Conservation (phyloP, 2,797 vertebrate species). For the Danio choprae region DNA sequence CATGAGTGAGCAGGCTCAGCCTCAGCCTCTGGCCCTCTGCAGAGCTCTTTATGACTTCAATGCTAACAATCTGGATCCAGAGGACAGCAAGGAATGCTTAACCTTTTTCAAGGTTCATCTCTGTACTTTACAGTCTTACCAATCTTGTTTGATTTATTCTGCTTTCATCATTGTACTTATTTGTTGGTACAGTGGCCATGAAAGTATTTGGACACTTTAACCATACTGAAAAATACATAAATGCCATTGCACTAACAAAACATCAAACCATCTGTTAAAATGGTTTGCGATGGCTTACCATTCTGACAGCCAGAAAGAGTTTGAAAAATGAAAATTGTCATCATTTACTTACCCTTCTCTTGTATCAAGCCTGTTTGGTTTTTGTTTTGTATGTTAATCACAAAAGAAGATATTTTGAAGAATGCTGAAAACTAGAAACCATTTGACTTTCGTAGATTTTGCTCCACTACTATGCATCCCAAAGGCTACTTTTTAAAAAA, state of each 20-base stretch:
- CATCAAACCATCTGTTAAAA: background rate
- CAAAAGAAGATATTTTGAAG: too few species aligned
- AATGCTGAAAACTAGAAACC: too few species aligned
- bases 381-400: too few species aligned
- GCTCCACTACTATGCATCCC: too few species aligned
- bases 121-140: background rate
- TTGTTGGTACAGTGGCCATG: background rate
- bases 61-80: slow-evolving; percentile 77
- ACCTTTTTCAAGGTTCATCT: slow-evolving; percentile 84
- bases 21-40: slow-evolving; percentile 81
- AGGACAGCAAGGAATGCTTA: slow-evolving; percentile 81
- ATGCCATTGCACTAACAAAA: background rate
- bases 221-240: background rate
- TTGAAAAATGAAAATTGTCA: background rate
- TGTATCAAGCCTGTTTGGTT: too few species aligned
- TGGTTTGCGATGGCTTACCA: background rate
- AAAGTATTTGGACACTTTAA: background rate
- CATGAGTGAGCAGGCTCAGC: slow-evolving; percentile 77
- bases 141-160: background rate
- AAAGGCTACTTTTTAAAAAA: too few species aligned
- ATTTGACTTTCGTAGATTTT: too few species aligned
- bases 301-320: background rate
- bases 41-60: slow-evolving; percentile 86
- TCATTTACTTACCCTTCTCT: too few species aligned
- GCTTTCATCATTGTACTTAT: background rate